Evolutionary conservation across 2,888 invertebrate species (phyloP), one percentile per base, ranked within the genome.

Genomic region (Deilephila elpenor): DNA sequence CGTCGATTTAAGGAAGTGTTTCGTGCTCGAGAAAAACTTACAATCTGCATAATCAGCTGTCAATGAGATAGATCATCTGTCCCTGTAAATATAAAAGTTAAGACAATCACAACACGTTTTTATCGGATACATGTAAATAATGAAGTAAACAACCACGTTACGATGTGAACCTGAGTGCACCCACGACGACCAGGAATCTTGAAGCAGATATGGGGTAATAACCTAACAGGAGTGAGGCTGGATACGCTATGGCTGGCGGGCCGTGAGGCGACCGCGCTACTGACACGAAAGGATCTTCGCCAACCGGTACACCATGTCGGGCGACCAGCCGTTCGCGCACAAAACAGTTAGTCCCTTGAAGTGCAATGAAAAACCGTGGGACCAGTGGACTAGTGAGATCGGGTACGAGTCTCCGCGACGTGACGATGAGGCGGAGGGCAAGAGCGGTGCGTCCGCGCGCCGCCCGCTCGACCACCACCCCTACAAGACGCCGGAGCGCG

Each of bases 21-120:
- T 88, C 90, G 92, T 91, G 90, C 88, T 89, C 87, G 86, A 92
- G 93, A 92, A 94, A 94, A 94, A 93, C 94, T 92, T 91, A 91
- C 93, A 93, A 92, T 95, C 94, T 93, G 93, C 95, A 94, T 95
- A 95, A 95, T 95, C 95, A 95, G 95, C 94, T 95, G 95, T 95
- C 95, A 95, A 91, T 93, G 93, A 95, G 91, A 91, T 89, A 93
- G 92, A 95, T 95, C 95, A 95, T 94, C 94, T 95, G 95, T 94
- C 93, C 89, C 91, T 93, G 95, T 94, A 94, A 94, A 94, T 94
- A 94, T 92, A 91, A 93, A 93, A 93, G 90, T 90, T 92, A 89
- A 94, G 91, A 92, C 91, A 88, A 93, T 90, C 93, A 92, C 88
- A 93, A 92, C 91, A 91, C 89, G 88, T 91, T 91, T 88, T 83